Evolutionary conservation across 2,888 invertebrate species (phyloP).

Genomic region (Harpalus rubripes): DNA sequence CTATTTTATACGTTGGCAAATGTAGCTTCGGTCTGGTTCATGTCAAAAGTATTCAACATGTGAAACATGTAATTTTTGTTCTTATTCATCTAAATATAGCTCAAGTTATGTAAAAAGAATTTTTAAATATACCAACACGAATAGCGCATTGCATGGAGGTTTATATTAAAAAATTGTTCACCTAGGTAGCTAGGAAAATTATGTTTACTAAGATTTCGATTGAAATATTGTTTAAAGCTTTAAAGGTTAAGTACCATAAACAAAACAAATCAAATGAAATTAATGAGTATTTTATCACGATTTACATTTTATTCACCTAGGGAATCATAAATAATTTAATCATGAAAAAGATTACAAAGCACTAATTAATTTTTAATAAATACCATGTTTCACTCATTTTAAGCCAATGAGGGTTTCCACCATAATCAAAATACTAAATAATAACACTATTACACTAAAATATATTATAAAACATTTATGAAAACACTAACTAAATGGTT

Average conservation of each 20-base stretch:
- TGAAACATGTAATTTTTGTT: constrained; percentile 30
- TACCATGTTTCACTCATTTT: too few species aligned
- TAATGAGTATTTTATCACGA: too few species aligned
- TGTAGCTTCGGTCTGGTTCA: neutral
- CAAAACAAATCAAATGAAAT: neutral
- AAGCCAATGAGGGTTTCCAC: too few species aligned
- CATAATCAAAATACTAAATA: too few species aligned
- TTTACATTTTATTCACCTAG: too few species aligned
- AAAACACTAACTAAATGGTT: too few species aligned
- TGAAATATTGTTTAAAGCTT: neutral
- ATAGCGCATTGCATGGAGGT: neutral
- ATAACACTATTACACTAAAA: too few species aligned
- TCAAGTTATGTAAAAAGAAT: constrained; percentile 15
- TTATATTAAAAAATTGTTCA: neutral
- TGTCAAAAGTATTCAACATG: constrained; percentile 23
- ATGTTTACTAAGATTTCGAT: neutral
- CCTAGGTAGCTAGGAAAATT: neutral
- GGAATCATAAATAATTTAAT: too few species aligned
- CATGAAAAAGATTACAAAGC: too few species aligned
- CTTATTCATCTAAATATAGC: constrained; percentile 14
- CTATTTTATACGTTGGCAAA: neutral
- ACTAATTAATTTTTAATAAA: too few species aligned
- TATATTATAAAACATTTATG: too few species aligned
- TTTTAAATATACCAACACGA: neutral
- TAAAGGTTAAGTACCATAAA: neutral